Conservation (phyloP, 2,888 invertebrate species). For the Synergus umbraculus region DNA sequence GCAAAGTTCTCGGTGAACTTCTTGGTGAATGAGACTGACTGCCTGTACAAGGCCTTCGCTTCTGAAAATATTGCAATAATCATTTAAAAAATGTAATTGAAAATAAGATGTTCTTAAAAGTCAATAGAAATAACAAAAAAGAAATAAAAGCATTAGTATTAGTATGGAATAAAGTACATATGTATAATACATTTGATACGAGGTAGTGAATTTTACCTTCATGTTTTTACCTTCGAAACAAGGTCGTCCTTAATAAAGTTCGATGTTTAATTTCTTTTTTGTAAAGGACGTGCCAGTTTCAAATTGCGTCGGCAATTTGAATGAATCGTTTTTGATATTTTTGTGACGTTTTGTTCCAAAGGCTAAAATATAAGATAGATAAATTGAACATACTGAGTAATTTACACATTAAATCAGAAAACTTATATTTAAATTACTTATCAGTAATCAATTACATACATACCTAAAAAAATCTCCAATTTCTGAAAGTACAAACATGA, state of each 20-base stretch:
- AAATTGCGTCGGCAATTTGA: conserved; percentile 15
- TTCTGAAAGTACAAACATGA: conserved; percentile 35
- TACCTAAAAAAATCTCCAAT: conserved; percentile 17
- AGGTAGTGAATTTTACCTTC: conserved; percentile 35
- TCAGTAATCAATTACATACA: neutral
- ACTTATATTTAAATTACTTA: neutral
- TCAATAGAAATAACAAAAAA: too few species aligned
- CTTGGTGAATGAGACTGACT: conserved; percentile 58
- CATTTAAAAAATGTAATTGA: neutral
- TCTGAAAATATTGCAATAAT: conserved; percentile 55
- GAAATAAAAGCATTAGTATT: neutral
- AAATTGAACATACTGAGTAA: neutral
- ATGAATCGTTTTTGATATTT: neutral
- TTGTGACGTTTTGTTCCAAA: conserved; percentile 7
- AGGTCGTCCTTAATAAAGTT: conserved; percentile 9
- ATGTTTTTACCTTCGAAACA: conserved; percentile 39
- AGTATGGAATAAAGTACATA: neutral
- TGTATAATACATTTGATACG: neutral
- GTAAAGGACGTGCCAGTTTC: neutral
- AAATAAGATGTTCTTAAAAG: neutral
- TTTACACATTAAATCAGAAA: neutral
- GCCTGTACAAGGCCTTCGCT: conserved; percentile 62
- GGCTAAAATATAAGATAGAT: neutral
- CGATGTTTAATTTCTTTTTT: conserved; percentile 1
- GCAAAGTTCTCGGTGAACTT: conserved; percentile 54